Conservation (phyloP, 2,888 invertebrate genomes). For the Drosophila pseudotakahashii region DNA sequence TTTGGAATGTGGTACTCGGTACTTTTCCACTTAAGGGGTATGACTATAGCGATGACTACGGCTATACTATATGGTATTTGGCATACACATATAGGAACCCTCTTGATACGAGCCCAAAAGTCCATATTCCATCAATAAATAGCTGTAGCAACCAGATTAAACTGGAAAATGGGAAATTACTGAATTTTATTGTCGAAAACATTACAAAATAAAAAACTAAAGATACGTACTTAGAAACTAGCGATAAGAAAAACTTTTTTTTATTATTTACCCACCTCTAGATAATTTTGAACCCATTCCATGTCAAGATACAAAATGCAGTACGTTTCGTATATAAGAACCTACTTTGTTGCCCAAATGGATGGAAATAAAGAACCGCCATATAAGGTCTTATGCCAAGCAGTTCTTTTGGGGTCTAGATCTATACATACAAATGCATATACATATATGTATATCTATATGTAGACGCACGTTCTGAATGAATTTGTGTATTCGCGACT, state of each 20-base stretch:
- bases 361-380: constrained; percentile 16
- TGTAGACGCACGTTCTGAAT: constrained; percentile 8
- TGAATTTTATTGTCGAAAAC: background rate
- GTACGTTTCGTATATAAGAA: background rate
- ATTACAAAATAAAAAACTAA: background rate
- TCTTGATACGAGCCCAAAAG: background rate
- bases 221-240: background rate
- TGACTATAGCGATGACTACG: constrained; percentile 20
- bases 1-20: constrained; percentile 53
- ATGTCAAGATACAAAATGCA: background rate
- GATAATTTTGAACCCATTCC: background rate
- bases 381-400: constrained; percentile 21
- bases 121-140: background rate
- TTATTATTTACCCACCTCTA: too few relatives aligned
- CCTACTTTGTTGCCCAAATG: constrained; percentile 18
- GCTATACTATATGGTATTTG: background rate
- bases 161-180: background rate
- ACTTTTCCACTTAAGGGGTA: constrained; percentile 51
- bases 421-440: constrained; percentile 4
- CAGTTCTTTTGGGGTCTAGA: constrained; percentile 28
- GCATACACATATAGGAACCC: background rate
- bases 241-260: background rate
- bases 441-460: too few relatives aligned
- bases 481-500: constrained; percentile 19
- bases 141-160: background rate